A percentile compares a stretch with the other conserved stretches of the same genome.
Evolutionary conservation across 2,113 vertebrate species (phyloP).

Genomic region (Callochromis pleurospilus): DNA sequence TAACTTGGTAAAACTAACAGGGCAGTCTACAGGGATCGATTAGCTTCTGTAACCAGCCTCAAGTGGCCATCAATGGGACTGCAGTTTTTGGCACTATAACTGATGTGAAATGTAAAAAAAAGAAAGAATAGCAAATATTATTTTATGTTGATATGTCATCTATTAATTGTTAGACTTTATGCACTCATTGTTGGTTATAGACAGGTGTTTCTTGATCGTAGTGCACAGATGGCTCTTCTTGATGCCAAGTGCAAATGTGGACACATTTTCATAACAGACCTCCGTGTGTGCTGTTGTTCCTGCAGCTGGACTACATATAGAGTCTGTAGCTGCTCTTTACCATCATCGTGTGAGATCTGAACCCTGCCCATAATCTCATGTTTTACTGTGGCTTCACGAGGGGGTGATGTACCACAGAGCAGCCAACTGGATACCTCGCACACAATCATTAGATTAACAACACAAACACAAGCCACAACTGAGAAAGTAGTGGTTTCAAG

Average conservation of each 20-base stretch:
- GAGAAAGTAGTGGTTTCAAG: background rate
- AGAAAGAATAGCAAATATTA: background rate
- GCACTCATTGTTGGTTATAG: background rate
- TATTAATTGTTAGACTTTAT: background rate
- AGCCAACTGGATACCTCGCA: conserved; percentile 10
- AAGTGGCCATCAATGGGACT: background rate
- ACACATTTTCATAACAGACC: conserved; percentile 13
- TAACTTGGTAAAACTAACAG: background rate
- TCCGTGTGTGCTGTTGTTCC: conserved; percentile 13
- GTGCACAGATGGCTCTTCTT: background rate
- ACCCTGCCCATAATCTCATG: conserved; percentile 39
- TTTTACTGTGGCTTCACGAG: conserved; percentile 44
- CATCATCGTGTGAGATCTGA: conserved; percentile 56
- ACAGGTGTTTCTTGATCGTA: background rate
- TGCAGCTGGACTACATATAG: background rate
- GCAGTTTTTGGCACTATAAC: background rate
- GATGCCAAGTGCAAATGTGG: background rate
- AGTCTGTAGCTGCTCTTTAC: background rate
- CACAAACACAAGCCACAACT: conserved; percentile 48
- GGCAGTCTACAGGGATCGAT: background rate
- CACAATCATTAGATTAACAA: conserved; percentile 48
- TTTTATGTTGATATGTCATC: background rate
- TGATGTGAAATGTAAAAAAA: background rate
- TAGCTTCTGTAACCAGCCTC: background rate
- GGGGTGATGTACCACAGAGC: conserved; percentile 26